phyloP scores from a whole-genome alignment of 2,888 invertebrate genomes.

The Apantesis nais region DNA sequence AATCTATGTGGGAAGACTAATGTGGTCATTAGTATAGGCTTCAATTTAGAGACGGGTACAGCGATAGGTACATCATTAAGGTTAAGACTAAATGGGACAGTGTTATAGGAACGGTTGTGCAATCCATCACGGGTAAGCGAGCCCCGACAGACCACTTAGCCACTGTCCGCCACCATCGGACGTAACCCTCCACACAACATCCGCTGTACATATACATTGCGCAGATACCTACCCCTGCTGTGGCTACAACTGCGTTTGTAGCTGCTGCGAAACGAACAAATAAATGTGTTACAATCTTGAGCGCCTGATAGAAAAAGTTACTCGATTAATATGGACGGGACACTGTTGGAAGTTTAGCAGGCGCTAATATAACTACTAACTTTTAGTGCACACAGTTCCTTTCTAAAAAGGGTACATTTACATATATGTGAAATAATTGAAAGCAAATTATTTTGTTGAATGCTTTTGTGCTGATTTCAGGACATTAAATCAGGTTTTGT shows the following conservation, averaged over 20 bases:
- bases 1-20: slow-evolving; percentile 48
- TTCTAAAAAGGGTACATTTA: too few relatives aligned
- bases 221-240: slow-evolving; percentile 20
- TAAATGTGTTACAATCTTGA: slow-evolving; percentile 51
- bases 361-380: not conserved
- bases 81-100: slow-evolving; percentile 64
- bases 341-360: not conserved
- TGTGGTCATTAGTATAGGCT: slow-evolving; percentile 55
- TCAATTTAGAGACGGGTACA: slow-evolving; percentile 48
- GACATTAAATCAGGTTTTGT: too few relatives aligned
- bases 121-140: slow-evolving; percentile 76
- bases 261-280: slow-evolving; percentile 54
- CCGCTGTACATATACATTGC: slow-evolving; percentile 45
- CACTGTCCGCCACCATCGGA: slow-evolving; percentile 68
- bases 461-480: too few relatives aligned
- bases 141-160: slow-evolving; percentile 78
- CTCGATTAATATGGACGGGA: not conserved
- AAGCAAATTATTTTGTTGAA: too few relatives aligned
- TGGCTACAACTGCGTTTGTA: slow-evolving; percentile 36
- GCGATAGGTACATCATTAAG: slow-evolving; percentile 58
- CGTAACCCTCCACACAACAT: slow-evolving; percentile 61
- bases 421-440: too few relatives aligned
- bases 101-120: slow-evolving; percentile 53
- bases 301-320: slow-evolving; percentile 19
- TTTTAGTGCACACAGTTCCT: not conserved